Evolutionary conservation across 2,888 invertebrate species (phyloP).

Genomic region (Lepetodrilus schrolli): DNA sequence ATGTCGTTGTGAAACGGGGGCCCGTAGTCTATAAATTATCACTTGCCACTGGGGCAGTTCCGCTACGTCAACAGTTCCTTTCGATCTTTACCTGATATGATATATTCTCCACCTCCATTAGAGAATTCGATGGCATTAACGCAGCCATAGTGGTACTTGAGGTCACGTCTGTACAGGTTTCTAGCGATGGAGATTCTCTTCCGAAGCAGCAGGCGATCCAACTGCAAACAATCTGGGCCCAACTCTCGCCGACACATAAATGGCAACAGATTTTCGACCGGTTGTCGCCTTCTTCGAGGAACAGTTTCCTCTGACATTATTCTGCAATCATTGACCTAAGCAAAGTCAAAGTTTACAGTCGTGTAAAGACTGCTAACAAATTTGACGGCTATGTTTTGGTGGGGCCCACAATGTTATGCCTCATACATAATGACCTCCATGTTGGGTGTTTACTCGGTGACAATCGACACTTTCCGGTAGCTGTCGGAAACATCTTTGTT

Average conservation of each 20-base stretch:
- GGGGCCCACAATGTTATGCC: not conserved
- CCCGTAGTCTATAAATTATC: too few relatives aligned
- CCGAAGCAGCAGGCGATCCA: constrained; percentile 40
- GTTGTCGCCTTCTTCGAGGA: not conserved
- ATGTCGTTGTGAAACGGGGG: too few relatives aligned
- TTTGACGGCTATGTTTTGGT: constrained; percentile 1
- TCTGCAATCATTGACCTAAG: not conserved
- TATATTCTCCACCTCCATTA: constrained; percentile 84
- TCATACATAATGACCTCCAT: constrained; percentile 15
- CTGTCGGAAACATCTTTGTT: too few relatives aligned
- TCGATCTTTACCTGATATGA: constrained; percentile 95
- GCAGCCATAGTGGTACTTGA: constrained; percentile 93
- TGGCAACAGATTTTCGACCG: not conserved
- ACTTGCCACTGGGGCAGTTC: too few relatives aligned
- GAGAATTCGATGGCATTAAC: constrained; percentile 97
- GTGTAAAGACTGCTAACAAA: not conserved
- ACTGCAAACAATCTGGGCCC: not conserved
- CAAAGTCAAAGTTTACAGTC: not conserved
- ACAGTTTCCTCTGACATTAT: not conserved
- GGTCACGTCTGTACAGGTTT: constrained; percentile 84
- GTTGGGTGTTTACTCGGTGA: not conserved
- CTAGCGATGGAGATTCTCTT: constrained; percentile 45
- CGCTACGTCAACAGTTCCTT: too few relatives aligned
- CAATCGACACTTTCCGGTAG: not conserved
- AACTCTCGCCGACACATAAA: not conserved